phyloP scores from a whole-genome alignment of 2,113 vertebrate species.

The Siphamia tubifer region DNA sequence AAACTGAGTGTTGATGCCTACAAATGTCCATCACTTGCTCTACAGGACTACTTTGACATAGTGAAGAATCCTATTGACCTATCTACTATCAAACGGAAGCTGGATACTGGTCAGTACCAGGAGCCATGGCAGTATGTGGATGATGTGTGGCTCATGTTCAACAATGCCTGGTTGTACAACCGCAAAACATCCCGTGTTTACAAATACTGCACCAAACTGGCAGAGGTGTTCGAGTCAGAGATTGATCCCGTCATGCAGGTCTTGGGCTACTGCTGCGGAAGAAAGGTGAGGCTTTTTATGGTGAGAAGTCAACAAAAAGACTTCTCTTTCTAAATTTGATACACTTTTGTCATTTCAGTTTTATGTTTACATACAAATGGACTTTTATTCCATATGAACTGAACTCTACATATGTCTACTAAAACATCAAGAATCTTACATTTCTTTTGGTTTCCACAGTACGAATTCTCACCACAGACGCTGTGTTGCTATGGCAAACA shows the following conservation, averaged over 20 bases:
- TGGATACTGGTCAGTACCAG: slow-evolving; percentile 98
- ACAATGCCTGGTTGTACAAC: slow-evolving; percentile 98
- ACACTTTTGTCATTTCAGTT: background rate
- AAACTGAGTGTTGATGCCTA: background rate
- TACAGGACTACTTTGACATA: slow-evolving; percentile 98
- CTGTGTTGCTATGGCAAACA: slow-evolving; percentile 99
- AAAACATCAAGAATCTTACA: background rate
- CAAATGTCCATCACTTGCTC: background rate
- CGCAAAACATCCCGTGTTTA: slow-evolving; percentile 98
- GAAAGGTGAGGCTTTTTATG: slow-evolving; percentile 84
- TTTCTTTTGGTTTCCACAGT: slow-evolving; percentile 81
- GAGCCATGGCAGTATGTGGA: slow-evolving; percentile 99
- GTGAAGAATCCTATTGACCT: slow-evolving; percentile 98
- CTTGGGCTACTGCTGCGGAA: slow-evolving; percentile 96
- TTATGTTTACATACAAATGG: background rate
- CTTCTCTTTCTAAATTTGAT: background rate
- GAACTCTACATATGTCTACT: background rate
- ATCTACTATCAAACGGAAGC: slow-evolving; percentile 96
- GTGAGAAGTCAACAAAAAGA: background rate
- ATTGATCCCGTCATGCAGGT: slow-evolving; percentile 98
- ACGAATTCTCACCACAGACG: slow-evolving; percentile 97
- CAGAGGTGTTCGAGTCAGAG: slow-evolving; percentile 96
- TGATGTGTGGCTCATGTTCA: slow-evolving; percentile 98
- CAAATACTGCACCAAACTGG: slow-evolving; percentile 97
- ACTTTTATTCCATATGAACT: background rate